phyloP scores from a whole-genome alignment of 2,797 vertebrate species.

The Apodemus agrarius region DNA sequence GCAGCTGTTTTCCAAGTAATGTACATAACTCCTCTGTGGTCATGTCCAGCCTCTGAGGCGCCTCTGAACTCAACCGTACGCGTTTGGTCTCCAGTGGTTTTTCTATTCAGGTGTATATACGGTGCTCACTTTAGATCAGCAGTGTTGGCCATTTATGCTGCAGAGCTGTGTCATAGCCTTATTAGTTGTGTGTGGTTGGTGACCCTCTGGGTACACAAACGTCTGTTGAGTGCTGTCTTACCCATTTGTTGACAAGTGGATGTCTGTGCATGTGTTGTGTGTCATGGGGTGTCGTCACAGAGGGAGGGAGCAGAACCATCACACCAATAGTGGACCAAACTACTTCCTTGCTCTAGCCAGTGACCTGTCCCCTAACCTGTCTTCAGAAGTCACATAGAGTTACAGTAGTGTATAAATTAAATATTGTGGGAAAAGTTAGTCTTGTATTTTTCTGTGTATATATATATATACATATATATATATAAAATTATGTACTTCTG shows the following conservation, averaged over 20 bases:
- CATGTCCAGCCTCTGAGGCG: slow-evolving; percentile 91
- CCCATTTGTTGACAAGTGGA: slow-evolving; percentile 91
- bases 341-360: slow-evolving; percentile 90
- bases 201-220: slow-evolving; percentile 84
- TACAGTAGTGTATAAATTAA: slow-evolving; percentile 97
- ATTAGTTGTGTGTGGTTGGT: slow-evolving; percentile 90
- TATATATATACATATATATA: slow-evolving; percentile 85
- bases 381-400: slow-evolving; percentile 95
- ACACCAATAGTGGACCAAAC: slow-evolving; percentile 96
- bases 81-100: slow-evolving; percentile 89
- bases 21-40: slow-evolving; percentile 90
- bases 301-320: slow-evolving; percentile 89
- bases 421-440: slow-evolving; percentile 92
- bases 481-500: slow-evolving; percentile 89
- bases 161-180: slow-evolving; percentile 96
- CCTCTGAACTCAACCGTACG: slow-evolving; percentile 88
- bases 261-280: slow-evolving; percentile 95
- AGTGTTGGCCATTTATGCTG: slow-evolving; percentile 92
- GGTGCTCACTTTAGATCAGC: slow-evolving; percentile 92
- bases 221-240: slow-evolving; percentile 91
- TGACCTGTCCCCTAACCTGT: slow-evolving; percentile 95
- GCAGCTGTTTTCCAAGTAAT: slow-evolving; percentile 94
- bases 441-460: slow-evolving; percentile 92
- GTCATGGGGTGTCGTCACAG: slow-evolving; percentile 88
- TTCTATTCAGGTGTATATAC: slow-evolving; percentile 95